phyloP scores from a whole-genome alignment of 2,797 vertebrate species.

The Hippopotamyrus pictus region DNA sequence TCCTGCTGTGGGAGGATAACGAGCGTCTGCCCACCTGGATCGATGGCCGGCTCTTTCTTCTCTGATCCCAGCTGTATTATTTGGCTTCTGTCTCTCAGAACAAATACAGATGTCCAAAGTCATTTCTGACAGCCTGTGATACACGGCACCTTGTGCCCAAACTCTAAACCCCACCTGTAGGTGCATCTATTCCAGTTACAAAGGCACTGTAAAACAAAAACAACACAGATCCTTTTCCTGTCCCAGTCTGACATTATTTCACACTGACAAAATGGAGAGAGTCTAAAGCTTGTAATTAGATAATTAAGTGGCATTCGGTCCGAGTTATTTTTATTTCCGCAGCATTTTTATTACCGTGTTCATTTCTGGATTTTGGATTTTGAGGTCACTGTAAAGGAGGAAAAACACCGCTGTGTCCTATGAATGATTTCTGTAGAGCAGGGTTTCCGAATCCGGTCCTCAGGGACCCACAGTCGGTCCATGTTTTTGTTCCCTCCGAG shows the following conservation, averaged over 20 bases:
- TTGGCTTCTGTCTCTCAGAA: background rate
- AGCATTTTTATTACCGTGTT: background rate
- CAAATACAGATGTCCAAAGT: conserved; percentile 7
- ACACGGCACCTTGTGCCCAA: background rate
- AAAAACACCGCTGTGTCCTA: background rate
- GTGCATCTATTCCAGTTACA: background rate
- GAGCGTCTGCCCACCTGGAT: background rate
- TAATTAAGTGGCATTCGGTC: background rate
- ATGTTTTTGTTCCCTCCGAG: background rate
- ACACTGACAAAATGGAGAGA: background rate
- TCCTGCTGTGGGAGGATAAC: background rate
- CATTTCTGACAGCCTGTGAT: background rate
- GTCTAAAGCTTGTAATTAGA: background rate
- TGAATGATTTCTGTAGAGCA: background rate
- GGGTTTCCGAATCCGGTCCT: background rate
- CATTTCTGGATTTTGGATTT: background rate
- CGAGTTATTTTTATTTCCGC: background rate
- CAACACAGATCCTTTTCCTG: background rate
- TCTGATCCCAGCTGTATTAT: background rate
- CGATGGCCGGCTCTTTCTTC: background rate
- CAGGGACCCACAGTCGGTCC: background rate
- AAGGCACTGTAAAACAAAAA: background rate
- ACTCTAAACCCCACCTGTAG: background rate
- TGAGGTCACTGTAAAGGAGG: background rate
- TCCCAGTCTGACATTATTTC: background rate